phyloP scores from a whole-genome alignment of 30 jellyfish, hydroid and myxozoan species.

The Cassiopea andromeda region DNA sequence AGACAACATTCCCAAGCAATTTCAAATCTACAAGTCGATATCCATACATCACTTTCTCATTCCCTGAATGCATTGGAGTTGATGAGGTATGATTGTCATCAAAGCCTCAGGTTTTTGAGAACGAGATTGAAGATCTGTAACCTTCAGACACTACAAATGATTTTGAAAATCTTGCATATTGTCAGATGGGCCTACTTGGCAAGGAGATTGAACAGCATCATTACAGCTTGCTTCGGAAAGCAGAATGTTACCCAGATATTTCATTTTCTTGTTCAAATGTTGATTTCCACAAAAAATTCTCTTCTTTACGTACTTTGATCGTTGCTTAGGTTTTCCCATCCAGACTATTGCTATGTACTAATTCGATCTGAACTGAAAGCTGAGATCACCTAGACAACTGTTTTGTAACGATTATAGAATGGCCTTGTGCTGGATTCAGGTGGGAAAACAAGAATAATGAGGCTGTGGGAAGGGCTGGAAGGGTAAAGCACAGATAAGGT shows the following conservation, averaged over 20 bases:
- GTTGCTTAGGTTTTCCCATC: slow-evolving; percentile 5
- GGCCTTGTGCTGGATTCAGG: background rate
- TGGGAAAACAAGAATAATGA: background rate
- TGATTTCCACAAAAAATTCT: slow-evolving; percentile 18
- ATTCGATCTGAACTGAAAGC: background rate
- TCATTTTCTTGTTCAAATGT: background rate
- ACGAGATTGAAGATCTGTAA: slow-evolving; percentile 1
- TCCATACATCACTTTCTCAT: slow-evolving; percentile 6
- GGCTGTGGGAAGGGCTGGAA: slow-evolving; percentile 3
- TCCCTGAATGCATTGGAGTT: background rate
- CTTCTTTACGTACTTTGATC: background rate
- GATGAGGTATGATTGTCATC: background rate
- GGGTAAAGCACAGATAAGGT: background rate
- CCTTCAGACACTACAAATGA: background rate
- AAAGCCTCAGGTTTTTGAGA: background rate
- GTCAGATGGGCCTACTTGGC: slow-evolving; percentile 14
- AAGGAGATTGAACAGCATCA: background rate
- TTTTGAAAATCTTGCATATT: background rate
- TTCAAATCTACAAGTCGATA: slow-evolving; percentile 1
- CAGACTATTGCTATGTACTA: background rate
- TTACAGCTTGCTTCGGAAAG: background rate
- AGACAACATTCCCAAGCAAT: background rate
- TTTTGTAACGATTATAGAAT: background rate
- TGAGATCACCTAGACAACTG: background rate
- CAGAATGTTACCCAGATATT: background rate